These are phyloP conservation scores for Paramormyrops kingsleyae DNA, from an alignment of 2,113 vertebrate species.

Conservation along the genomic window DNA sequence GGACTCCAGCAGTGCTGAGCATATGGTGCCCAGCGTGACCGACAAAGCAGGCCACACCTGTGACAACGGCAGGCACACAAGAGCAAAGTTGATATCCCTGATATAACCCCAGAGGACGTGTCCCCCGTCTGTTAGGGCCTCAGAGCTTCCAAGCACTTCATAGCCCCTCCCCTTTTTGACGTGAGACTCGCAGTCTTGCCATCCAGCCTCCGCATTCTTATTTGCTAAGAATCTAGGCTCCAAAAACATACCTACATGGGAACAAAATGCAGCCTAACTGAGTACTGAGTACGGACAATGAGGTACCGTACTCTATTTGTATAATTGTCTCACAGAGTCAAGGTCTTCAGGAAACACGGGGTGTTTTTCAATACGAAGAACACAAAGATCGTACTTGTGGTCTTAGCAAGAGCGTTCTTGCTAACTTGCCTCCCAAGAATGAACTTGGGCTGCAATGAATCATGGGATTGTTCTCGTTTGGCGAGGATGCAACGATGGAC, in stretches of 20 bases:
- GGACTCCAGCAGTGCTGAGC: background rate
- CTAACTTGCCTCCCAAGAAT: background rate
- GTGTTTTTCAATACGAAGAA: background rate
- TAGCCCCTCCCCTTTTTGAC: background rate
- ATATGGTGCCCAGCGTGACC: background rate
- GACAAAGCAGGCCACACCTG: background rate
- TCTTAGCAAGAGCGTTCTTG: background rate
- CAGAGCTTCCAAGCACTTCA: background rate
- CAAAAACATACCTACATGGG: background rate
- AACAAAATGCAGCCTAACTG: background rate
- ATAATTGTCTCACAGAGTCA: background rate
- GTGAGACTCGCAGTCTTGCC: background rate
- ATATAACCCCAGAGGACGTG: background rate
- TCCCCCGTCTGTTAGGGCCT: background rate
- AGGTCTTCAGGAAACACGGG: background rate
- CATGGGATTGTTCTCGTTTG: no score
- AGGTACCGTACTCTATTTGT: background rate
- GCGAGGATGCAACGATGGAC: background rate
- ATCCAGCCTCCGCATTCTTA: background rate
- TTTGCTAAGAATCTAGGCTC: background rate
- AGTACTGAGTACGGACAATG: background rate
- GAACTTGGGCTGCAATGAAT: background rate
- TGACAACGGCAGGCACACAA: slow-evolving; percentile 1
- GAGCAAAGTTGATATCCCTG: background rate
- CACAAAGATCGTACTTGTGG: background rate